Evolutionary conservation across 2,113 vertebrate genomes (phyloP).

Genomic region (Xyliphius kryptos): DNA sequence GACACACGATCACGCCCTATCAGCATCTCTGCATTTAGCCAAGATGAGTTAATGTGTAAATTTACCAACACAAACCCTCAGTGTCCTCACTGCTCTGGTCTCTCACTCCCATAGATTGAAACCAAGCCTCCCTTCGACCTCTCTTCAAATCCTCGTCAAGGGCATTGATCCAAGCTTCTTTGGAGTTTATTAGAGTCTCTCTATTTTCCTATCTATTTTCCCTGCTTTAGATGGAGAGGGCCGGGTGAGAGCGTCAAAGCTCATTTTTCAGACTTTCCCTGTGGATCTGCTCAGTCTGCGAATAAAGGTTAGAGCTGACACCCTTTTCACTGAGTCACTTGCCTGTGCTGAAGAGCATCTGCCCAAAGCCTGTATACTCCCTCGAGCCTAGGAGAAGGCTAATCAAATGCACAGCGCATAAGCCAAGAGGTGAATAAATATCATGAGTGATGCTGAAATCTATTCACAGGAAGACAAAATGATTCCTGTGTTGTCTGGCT

Average conservation of each 20-base stretch:
- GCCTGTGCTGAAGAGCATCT: slow-evolving; percentile 28
- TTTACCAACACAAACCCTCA: slow-evolving; percentile 6
- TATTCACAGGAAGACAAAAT: no score
- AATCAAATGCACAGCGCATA: no score
- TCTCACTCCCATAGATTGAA: slow-evolving; percentile 3
- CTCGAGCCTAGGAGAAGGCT: slow-evolving; percentile 11
- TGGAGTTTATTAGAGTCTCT: slow-evolving; percentile 22
- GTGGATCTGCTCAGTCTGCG: slow-evolving; percentile 32
- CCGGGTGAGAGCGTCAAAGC: slow-evolving; percentile 36
- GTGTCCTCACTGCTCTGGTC: slow-evolving; percentile 11
- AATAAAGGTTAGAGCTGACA: slow-evolving; percentile 52
- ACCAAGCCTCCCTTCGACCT: slow-evolving; percentile 20
- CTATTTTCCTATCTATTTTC: no score
- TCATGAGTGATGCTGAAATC: no score
- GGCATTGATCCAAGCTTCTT: slow-evolving; percentile 35
- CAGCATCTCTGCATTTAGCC: no score
- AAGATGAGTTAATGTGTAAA: background rate
- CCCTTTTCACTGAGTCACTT: slow-evolving; percentile 45
- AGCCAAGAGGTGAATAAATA: no score
- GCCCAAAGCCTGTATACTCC: slow-evolving; percentile 33
- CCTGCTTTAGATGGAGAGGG: slow-evolving; percentile 24
- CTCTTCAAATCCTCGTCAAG: slow-evolving; percentile 28
- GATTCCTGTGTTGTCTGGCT: no score
- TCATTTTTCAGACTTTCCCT: slow-evolving; percentile 43
- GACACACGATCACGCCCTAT: no score